Evolutionary conservation across 2,888 invertebrate species (phyloP).

Genomic region (Scelioninae gen. 1): DNA sequence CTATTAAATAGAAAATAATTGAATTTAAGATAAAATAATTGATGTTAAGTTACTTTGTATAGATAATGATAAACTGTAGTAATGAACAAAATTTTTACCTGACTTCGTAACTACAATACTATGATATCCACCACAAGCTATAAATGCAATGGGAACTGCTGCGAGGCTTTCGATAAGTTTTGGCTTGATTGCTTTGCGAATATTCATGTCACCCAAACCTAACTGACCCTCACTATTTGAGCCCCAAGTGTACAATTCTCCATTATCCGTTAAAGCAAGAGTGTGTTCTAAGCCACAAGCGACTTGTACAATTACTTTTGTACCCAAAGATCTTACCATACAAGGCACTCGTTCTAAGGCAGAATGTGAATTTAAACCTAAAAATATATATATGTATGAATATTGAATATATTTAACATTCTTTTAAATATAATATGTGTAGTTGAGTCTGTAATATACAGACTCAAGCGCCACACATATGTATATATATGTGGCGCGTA

Average conservation of each 20-base stretch:
- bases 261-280: slow-evolving; percentile 93
- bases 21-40: too few species aligned
- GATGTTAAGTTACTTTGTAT: too few species aligned
- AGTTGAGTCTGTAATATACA: too few species aligned
- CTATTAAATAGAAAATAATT: slow-evolving; percentile 83
- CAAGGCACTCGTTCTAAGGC: slow-evolving; percentile 87
- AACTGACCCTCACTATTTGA: slow-evolving; percentile 93
- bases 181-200: slow-evolving; percentile 87
- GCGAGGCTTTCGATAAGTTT: slow-evolving; percentile 87
- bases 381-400: slow-evolving; percentile 15
- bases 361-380: slow-evolving; percentile 77
- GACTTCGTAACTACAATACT: slow-evolving; percentile 91
- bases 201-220: slow-evolving; percentile 89
- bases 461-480: too few species aligned
- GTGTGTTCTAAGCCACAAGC: slow-evolving; percentile 94
- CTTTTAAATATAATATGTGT: too few species aligned
- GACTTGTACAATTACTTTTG: slow-evolving; percentile 92
- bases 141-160: slow-evolving; percentile 91
- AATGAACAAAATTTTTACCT: too few species aligned
- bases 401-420: too few species aligned
- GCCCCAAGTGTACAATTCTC: slow-evolving; percentile 94
- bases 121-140: slow-evolving; percentile 93
- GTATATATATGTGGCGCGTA: too few species aligned
- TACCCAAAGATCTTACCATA: slow-evolving; percentile 90
- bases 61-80: too few species aligned